Base-by-base conservation (phyloP, 2,797 vertebrate genomes). In the Mormyrops attenuatus region DNA sequence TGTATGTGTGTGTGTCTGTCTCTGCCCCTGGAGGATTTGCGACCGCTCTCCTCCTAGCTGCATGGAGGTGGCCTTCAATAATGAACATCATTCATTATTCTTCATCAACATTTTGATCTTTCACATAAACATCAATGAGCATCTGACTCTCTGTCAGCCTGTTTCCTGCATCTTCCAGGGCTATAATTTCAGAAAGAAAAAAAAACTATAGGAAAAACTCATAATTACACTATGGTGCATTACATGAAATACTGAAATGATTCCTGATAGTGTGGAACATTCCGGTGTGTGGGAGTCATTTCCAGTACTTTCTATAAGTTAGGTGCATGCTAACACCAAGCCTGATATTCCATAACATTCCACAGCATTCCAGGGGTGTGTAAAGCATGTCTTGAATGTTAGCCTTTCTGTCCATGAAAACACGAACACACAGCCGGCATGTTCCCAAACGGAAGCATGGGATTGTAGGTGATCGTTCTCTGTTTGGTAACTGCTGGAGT, bases 61-160 rank as follows among this genome's bases (percentile, higher is more conserved):
- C 47, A 30, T 87, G 47, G n/a, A 20, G 49, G 34, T n/a, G 3
- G 20, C 34, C 49, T 73, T 89, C 38, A 77, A 44, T 17, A 88
- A 88, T 66, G 49, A 55, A 87, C 63, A 26, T 9, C 13, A 85
- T 30, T 34, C 1, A 85, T 30, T 34, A 63, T 53, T 50, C 17
- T 89, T 34, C n/a, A 69, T 89, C 47, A 87, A 87, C 41, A 80
- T 60, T 87, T 30, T 30, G 26, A 30, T 30, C 88, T n/a, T 84
- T 60, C 53, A 60, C 82, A 47, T 26, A 63, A 60, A 49, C 53
- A 49, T 26, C 17, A 85, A 82, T 0, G 52, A 2, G 20, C 13
- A 22, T 38, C 34, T 57, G 88, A 26, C 53, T 44, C 34, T 30
- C 41, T 49, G 22, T 38, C n/a, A 17, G 3, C n/a, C 34, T 53